Percentiles rank a stretch among this genome's conserved stretches.
These are phyloP conservation scores for Petaurus breviceps DNA, from an alignment of 2,113 vertebrate genomes.

Conservation along the genomic window DNA sequence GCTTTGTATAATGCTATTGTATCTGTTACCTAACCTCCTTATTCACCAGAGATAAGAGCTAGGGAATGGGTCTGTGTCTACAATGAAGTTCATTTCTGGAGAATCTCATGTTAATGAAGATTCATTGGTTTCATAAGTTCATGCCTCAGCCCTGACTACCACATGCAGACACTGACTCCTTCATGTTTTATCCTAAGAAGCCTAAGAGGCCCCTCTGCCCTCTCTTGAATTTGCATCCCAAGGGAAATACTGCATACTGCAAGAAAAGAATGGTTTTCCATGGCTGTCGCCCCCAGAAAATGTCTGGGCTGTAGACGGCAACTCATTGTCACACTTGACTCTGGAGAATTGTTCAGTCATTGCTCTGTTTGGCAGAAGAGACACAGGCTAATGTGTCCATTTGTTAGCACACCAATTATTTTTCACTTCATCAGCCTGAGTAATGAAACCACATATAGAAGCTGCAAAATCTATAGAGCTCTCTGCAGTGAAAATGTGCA, in stretches of 20 bases:
- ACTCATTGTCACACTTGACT: background rate
- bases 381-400: background rate
- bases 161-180: background rate
- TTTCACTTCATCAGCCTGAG: background rate
- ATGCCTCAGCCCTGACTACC: background rate
- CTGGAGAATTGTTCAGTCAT: background rate
- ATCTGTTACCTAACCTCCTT: background rate
- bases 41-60: background rate
- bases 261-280: background rate
- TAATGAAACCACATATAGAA: background rate
- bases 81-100: background rate
- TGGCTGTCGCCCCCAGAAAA: background rate
- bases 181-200: background rate
- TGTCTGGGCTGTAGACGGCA: too few species aligned
- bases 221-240: background rate
- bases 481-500: background rate
- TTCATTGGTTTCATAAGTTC: background rate
- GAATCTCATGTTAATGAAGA: background rate
- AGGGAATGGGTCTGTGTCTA: background rate
- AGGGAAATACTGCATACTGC: background rate
- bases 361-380: background rate
- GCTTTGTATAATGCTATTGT: background rate
- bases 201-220: background rate
- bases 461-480: background rate
- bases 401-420: background rate